Evolutionary conservation across 2,888 invertebrate genomes (phyloP).

Genomic region (Baccha elongata): DNA sequence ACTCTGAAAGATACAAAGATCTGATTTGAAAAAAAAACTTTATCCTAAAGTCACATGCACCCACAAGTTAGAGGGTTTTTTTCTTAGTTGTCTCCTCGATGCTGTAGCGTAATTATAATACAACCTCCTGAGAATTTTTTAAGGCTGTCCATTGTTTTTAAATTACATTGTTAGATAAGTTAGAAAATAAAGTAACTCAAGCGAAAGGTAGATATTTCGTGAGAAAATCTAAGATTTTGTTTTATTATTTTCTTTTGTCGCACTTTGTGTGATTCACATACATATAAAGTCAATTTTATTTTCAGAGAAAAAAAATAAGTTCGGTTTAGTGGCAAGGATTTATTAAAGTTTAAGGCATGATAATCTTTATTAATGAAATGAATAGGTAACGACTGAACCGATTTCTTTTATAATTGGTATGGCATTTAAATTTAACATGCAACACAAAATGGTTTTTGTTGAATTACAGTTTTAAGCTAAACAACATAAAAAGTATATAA

Average conservation of each 20-base stretch:
- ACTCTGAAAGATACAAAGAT: conserved; percentile 63
- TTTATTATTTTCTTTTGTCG: conserved; percentile 22
- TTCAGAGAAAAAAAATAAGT: not conserved
- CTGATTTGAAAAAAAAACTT: conserved; percentile 54
- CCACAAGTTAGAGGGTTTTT: conserved; percentile 52
- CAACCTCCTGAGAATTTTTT: conserved; percentile 71
- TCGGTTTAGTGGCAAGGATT: too few species aligned
- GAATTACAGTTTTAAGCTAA: too few species aligned
- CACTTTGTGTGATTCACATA: not conserved
- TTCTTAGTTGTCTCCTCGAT: conserved; percentile 6
- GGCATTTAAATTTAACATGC: too few species aligned
- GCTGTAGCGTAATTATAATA: conserved; percentile 58
- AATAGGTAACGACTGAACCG: too few species aligned
- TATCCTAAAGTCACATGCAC: conserved; percentile 70
- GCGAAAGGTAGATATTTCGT: conserved; percentile 71
- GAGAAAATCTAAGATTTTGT: conserved; percentile 44
- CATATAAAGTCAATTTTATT: too few species aligned
- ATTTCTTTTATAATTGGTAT: too few species aligned
- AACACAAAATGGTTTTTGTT: too few species aligned
- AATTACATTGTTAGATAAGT: conserved; percentile 69
- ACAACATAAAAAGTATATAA: too few species aligned
- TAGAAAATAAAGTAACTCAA: conserved; percentile 59
- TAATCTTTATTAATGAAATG: too few species aligned
- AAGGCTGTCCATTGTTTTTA: conserved; percentile 68
- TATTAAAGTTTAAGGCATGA: too few species aligned